Conservation (phyloP, 1,140 invertebrate species). For the Laupala kohalensis region DNA sequence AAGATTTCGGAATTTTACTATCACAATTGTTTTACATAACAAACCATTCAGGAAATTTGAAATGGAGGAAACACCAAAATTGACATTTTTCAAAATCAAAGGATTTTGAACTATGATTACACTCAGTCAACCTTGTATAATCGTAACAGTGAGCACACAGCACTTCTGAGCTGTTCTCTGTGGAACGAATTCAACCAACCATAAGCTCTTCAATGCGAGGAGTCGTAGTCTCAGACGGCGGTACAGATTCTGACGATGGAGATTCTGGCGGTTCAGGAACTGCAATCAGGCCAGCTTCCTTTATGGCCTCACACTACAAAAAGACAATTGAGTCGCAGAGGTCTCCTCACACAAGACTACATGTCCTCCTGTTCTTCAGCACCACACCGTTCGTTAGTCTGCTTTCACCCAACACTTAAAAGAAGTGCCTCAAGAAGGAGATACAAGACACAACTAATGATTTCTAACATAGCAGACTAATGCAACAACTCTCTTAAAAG, state of each 20-base stretch:
- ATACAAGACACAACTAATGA: too few species aligned
- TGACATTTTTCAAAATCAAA: too few species aligned
- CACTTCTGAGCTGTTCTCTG: background rate
- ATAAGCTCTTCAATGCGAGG: conserved; percentile 3
- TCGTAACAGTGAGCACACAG: background rate
- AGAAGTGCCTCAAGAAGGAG: too few species aligned
- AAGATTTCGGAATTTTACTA: too few species aligned
- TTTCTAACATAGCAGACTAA: too few species aligned
- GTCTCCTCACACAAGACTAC: conserved; percentile 2
- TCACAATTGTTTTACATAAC: too few species aligned
- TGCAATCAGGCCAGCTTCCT: conserved; percentile 31
- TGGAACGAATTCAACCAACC: conserved; percentile 1
- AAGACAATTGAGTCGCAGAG: conserved; percentile 18
- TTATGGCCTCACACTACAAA: conserved; percentile 34
- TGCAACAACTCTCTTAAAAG: too few species aligned
- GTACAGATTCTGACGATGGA: conserved; percentile 18
- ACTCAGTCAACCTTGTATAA: background rate
- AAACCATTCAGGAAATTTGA: too few species aligned
- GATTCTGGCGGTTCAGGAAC: conserved; percentile 24
- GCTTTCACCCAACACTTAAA: too few species aligned
- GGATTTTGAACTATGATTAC: too few species aligned
- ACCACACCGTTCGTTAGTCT: background rate
- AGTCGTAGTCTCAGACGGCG: background rate
- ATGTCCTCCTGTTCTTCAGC: background rate
- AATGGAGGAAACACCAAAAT: too few species aligned